Percentiles rank a stretch among this genome's conserved stretches.
Conservation (phyloP, 2,888 invertebrate genomes). For the Ennomos fuscantarius region DNA sequence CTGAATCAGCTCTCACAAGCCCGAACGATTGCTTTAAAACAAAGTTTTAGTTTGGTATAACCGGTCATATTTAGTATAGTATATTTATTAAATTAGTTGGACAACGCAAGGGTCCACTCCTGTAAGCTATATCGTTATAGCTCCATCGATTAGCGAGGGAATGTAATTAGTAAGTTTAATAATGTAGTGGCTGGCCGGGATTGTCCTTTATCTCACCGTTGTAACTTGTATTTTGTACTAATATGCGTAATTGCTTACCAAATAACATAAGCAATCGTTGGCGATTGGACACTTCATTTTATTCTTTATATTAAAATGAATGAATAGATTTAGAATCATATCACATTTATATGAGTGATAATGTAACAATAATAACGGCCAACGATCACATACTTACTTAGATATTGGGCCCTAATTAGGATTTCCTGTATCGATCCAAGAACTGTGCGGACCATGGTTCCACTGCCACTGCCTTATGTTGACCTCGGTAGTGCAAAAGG, state of each 20-base stretch:
- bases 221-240: slow-evolving; percentile 9
- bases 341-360: too few species aligned
- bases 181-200: slow-evolving; percentile 50
- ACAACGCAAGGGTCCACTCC: slow-evolving; percentile 38
- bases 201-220: slow-evolving; percentile 12
- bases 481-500: too few species aligned
- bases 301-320: too few species aligned
- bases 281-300: too few species aligned
- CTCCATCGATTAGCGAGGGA: slow-evolving; percentile 55
- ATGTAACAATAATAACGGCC: too few species aligned
- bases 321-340: too few species aligned
- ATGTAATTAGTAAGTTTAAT: slow-evolving; percentile 63
- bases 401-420: too few species aligned
- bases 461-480: too few species aligned
- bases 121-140: slow-evolving; percentile 47
- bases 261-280: neutral
- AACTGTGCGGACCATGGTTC: too few species aligned
- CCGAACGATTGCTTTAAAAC: slow-evolving; percentile 3
- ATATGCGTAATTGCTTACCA: neutral
- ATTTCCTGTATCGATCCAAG: too few species aligned
- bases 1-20: too few species aligned
- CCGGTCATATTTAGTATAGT: slow-evolving; percentile 32
- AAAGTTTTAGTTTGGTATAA: slow-evolving; percentile 14
- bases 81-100: slow-evolving; percentile 52
- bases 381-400: too few species aligned